Percentiles rank a stretch among this genome's conserved stretches.
These are phyloP conservation scores for Phania funesta DNA, from an alignment of 2,888 invertebrate species.

Conservation along the genomic window DNA sequence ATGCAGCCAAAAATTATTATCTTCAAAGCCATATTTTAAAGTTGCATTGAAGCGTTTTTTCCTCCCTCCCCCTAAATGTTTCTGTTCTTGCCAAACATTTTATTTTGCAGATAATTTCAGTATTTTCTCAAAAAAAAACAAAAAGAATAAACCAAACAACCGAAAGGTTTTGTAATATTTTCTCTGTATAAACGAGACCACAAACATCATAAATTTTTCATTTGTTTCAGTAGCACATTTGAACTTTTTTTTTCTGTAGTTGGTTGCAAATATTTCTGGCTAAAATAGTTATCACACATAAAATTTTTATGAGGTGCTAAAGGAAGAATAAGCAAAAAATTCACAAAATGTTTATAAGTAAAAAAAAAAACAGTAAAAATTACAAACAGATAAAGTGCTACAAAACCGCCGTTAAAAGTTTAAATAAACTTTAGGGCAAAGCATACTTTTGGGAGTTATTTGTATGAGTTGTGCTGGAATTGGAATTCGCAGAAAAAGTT, in stretches of 20 bases:
- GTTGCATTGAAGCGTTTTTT: background rate
- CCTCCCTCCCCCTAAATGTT: too few relatives aligned
- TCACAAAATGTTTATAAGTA: background rate
- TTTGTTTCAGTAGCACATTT: constrained; percentile 37
- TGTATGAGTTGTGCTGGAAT: too few relatives aligned
- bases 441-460: constrained; percentile 30
- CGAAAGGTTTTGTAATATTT: constrained; percentile 10
- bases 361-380: background rate
- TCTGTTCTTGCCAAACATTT: constrained; percentile 17
- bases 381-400: constrained; percentile 44
- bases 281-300: constrained; percentile 26
- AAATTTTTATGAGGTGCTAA: constrained; percentile 51
- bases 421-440: constrained; percentile 37
- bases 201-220: constrained; percentile 56
- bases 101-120: constrained; percentile 21
- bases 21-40: constrained; percentile 5
- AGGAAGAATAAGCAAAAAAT: constrained; percentile 1
- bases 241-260: background rate
- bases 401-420: constrained; percentile 52
- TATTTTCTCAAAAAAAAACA: background rate
- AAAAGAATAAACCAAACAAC: constrained; percentile 17
- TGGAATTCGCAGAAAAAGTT: too few relatives aligned
- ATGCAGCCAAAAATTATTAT: constrained; percentile 17
- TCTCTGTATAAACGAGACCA: constrained; percentile 28
- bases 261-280: constrained; percentile 33